These are phyloP conservation scores for Iselma pallidipennis DNA, from an alignment of 2,888 invertebrate genomes.

Conservation along the genomic window DNA sequence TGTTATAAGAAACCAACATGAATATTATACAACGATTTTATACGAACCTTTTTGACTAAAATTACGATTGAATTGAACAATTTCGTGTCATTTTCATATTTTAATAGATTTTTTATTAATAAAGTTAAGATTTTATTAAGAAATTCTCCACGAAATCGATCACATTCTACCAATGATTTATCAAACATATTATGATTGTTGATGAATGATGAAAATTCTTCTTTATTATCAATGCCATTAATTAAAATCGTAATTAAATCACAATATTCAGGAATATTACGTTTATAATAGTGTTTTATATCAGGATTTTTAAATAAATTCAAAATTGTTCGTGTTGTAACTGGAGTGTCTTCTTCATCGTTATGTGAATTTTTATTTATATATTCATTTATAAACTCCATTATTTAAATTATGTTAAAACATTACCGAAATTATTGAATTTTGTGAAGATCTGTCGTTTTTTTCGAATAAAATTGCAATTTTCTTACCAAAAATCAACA, in stretches of 20 bases:
- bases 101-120: conserved; percentile 27
- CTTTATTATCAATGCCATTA: conserved; percentile 20
- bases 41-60: conserved; percentile 39
- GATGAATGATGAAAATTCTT: conserved; percentile 24
- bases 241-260: conserved; percentile 28
- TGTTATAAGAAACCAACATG: conserved; percentile 5
- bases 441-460: no score
- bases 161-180: conserved; percentile 24
- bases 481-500: neutral
- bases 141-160: conserved; percentile 34
- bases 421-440: conserved; percentile 1
- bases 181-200: conserved; percentile 32
- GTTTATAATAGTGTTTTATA: conserved; percentile 38
- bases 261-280: conserved; percentile 36
- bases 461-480: neutral
- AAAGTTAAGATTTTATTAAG: conserved; percentile 28
- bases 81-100: conserved; percentile 26
- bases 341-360: neutral
- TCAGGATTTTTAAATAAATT: conserved; percentile 24
- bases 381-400: neutral
- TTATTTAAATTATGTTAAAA: neutral
- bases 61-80: conserved; percentile 33
- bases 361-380: neutral
- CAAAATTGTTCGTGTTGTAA: neutral
- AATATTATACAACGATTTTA: conserved; percentile 2